Evolutionary conservation across 2,888 invertebrate genomes (phyloP).

Genomic region (Nymphalis c-album): DNA sequence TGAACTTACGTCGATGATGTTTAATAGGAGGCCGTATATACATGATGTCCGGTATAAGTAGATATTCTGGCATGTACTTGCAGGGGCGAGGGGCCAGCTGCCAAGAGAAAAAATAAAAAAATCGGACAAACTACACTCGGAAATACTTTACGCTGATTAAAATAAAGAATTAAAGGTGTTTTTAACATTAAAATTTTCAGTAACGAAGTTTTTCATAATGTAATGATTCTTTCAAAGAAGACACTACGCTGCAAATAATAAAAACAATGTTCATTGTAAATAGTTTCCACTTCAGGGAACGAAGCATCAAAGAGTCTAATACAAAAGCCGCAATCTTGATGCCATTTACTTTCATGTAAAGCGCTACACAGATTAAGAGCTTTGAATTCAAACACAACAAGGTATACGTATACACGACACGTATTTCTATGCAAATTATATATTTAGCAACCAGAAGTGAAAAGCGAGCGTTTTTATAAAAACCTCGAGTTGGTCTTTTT

Average conservation of each 20-base stretch:
- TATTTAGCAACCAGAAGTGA: too few relatives aligned
- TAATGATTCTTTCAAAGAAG: neutral
- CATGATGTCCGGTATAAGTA: too few relatives aligned
- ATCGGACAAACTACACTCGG: too few relatives aligned
- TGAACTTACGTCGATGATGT: too few relatives aligned
- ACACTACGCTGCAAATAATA: neutral
- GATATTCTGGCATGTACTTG: too few relatives aligned
- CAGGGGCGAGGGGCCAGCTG: too few relatives aligned
- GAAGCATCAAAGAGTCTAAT: slow-evolving; percentile 19
- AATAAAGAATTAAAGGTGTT: too few relatives aligned
- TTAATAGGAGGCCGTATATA: too few relatives aligned
- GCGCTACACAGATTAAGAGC: neutral
- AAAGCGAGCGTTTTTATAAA: too few relatives aligned
- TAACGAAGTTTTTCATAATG: neutral
- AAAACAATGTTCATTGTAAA: slow-evolving; percentile 18
- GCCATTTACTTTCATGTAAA: slow-evolving; percentile 29
- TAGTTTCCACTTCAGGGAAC: slow-evolving; percentile 16
- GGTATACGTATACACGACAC: neutral
- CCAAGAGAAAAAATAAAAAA: too few relatives aligned
- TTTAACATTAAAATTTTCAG: neutral
- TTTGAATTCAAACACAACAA: neutral
- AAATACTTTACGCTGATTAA: too few relatives aligned
- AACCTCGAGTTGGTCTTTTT: too few relatives aligned
- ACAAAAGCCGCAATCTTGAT: slow-evolving; percentile 25
- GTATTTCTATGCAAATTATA: neutral